Conservation (phyloP, 2,888 invertebrate genomes). For the Eupsilia transversa region DNA sequence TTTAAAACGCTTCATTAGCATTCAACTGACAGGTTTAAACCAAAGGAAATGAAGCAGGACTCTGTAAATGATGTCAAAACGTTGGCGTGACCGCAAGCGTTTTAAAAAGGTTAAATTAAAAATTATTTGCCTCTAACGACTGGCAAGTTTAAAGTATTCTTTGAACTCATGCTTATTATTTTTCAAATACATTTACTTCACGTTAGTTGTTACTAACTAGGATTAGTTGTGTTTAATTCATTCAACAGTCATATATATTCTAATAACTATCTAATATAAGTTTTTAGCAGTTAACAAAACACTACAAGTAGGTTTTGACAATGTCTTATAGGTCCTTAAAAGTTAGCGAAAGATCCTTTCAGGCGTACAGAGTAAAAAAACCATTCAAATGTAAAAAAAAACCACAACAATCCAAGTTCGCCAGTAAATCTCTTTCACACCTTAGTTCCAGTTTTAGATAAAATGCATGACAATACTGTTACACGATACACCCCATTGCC, state of each 20-base stretch:
- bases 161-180: conserved; percentile 21
- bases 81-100: conserved; percentile 2
- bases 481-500: conserved; percentile 40
- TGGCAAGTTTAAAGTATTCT: conserved; percentile 2
- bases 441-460: conserved; percentile 12
- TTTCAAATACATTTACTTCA: background rate
- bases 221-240: too few species aligned
- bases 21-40: conserved; percentile 5
- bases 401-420: background rate
- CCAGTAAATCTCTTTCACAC: conserved; percentile 14
- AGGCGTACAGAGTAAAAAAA: too few species aligned
- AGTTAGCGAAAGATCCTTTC: too few species aligned
- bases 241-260: too few species aligned
- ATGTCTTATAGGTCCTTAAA: too few species aligned
- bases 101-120: conserved; percentile 23
- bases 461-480: conserved; percentile 28
- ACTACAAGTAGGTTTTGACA: too few species aligned
- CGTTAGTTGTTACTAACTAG: too few species aligned
- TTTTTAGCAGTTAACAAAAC: too few species aligned
- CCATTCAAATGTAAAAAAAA: too few species aligned
- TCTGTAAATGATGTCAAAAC: conserved; percentile 15
- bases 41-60: conserved; percentile 19
- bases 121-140: background rate
- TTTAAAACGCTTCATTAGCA: background rate
- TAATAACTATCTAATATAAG: background rate